A percentile compares a stretch with the other conserved stretches of the same genome.
These are phyloP conservation scores for Muntiacus muntjak DNA, from an alignment of 2,113 vertebrate species.

Conservation along the genomic window DNA sequence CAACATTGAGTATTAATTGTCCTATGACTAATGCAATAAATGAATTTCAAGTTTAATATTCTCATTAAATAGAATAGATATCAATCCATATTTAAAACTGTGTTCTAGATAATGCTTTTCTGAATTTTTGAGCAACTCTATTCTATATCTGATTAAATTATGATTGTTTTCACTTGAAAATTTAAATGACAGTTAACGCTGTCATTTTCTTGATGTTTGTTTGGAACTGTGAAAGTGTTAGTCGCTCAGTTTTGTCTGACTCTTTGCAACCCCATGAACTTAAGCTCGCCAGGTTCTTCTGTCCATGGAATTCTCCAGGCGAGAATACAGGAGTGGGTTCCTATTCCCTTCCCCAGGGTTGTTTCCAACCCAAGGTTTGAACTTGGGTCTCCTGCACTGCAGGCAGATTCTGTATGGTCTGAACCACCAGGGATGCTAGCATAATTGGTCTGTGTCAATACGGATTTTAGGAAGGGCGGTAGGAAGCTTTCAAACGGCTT, in stretches of 20 bases:
- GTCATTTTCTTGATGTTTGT: neutral
- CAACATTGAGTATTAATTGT: neutral
- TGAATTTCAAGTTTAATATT: neutral
- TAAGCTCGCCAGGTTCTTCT: neutral
- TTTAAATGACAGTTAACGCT: neutral
- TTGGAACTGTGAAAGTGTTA: neutral
- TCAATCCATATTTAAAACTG: neutral
- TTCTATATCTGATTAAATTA: neutral
- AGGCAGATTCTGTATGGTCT: neutral
- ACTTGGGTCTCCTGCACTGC: neutral
- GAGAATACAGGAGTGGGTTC: neutral
- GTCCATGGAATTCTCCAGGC: neutral
- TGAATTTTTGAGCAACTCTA: neutral
- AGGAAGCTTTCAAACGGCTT: neutral
- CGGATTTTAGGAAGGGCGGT: neutral
- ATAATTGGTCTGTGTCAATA: neutral
- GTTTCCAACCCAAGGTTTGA: neutral
- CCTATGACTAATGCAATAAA: neutral
- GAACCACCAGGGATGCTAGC: neutral
- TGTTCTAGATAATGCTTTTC: neutral
- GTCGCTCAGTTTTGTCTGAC: neutral
- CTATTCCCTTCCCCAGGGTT: neutral
- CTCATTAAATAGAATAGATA: neutral
- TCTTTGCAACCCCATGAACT: neutral
- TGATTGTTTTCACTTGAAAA: neutral